Evolutionary conservation across 2,797 vertebrate genomes (phyloP).

Genomic region (Mycteria americana): DNA sequence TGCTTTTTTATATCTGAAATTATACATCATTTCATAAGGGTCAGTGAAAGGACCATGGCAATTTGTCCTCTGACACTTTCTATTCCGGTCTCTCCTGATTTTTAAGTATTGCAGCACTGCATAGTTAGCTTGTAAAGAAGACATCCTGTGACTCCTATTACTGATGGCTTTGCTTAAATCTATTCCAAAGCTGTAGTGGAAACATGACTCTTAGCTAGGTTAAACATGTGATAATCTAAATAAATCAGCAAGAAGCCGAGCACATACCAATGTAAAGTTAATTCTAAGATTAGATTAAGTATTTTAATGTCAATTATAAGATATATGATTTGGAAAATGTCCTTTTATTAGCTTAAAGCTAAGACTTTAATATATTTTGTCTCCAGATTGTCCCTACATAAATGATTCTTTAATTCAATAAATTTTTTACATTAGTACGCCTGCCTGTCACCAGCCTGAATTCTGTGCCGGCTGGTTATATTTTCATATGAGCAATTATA

Average conservation of each 20-base stretch:
- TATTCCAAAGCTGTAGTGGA: background rate
- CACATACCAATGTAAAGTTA: background rate
- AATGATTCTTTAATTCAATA: constrained; percentile 3
- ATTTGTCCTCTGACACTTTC: background rate
- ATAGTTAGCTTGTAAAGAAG: background rate
- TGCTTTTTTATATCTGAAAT: background rate
- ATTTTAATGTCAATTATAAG: background rate
- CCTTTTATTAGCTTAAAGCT: background rate
- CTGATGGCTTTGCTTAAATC: background rate
- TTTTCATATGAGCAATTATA: background rate
- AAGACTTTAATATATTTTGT: background rate
- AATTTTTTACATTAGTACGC: background rate
- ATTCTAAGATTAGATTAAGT: constrained; percentile 2
- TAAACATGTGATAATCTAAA: background rate
- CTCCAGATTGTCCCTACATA: background rate
- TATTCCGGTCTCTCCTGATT: background rate
- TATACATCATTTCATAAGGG: background rate
- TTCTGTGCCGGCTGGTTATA: background rate
- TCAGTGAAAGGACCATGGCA: background rate
- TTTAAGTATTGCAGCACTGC: background rate
- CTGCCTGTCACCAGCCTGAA: background rate
- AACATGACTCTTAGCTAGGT: background rate
- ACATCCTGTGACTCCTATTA: background rate
- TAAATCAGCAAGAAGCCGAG: background rate
- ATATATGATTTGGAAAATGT: background rate